Evolutionary conservation across 2,113 vertebrate species (phyloP), one percentile per base, ranked within the genome.

Genomic region (Empidonax alnorum): DNA sequence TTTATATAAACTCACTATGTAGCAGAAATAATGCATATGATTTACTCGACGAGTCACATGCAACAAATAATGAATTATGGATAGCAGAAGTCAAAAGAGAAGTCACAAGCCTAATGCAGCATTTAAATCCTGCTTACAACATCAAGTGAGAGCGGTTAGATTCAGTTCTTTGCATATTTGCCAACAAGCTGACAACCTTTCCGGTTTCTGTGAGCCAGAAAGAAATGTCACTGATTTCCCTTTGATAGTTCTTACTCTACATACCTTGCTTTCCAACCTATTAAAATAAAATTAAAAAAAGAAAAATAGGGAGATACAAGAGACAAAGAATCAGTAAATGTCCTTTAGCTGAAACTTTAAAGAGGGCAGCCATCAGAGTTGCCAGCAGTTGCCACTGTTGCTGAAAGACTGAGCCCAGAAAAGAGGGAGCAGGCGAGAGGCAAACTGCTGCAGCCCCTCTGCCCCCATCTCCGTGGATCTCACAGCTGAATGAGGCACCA

Each of bases 101-200:
- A 93, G 63, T 92, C 76, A 78, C 65, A 95, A 92, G 73, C 52
- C 73, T 69, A 75, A 62, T 15, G 24, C 44, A 68, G 44, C 61
- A 94, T 92, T 96, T 93, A 89, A 95, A 90, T 90, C 65, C 85
- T 78, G 56, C 84, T 87, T 91, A 77, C 42, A 91, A 49, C 69
- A 75, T 91, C 81, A 84, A 94, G 89, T 41, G 30, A 78, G 41
- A 31, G 28, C 10, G 9, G 58, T 84, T 76, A 89, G 56, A 79
- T 89, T 82, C 49, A 68, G 80, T 52, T 77, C 86, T 93, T 82
- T 91, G 77, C 66, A 42, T 89, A 87, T 87, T 82, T 84, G 80
- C 89, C 56, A 44, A 61, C 19, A 87, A 52, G 71, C 18, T 37
- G 27, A 39, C 55, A 91, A 69, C 47, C 22, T 66, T 89, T 73